Base-by-base conservation (phyloP, 2,797 vertebrate genomes). In the Acestrorhynchus altus region DNA sequence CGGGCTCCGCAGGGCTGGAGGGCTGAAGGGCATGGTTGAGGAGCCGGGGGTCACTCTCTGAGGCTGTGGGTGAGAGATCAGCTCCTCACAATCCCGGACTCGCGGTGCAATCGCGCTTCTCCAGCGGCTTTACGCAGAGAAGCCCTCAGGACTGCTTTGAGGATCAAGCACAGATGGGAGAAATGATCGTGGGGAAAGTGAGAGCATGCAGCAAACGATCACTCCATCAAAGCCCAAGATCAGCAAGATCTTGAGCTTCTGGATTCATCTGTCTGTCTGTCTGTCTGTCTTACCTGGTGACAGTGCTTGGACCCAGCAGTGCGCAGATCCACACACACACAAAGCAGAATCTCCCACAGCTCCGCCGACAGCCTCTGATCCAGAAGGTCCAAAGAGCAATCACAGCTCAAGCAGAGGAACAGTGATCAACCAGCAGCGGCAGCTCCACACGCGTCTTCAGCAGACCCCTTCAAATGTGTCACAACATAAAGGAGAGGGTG, bases 251-350 rank as follows among this genome's bases (percentile, higher is more conserved):
- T 6, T n/a, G n/a, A n/a, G n/a, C n/a, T n/a, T n/a, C n/a, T n/a
- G n/a, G n/a, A n/a, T n/a, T n/a, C n/a, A n/a, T n/a, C n/a, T n/a
- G n/a, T n/a, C n/a, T n/a, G n/a, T n/a, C n/a, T n/a, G n/a, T n/a
- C n/a, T n/a, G n/a, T n/a, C n/a, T 20, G 0, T 18, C 71, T 31
- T 78, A 82, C 80, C 80, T 82, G 42, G 8, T 56, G 15, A 47
- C 28, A 20, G 40, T 49, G 75, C n/a, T 40, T 66, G 20, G 70
- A 46, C 35, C 52, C 60, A 39, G 57, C 69, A 66, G 51, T 26
- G 39, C 20, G 22, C 49, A 52, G 5, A n/a, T 7, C n/a, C 18
- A 35, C 4, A 57, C 73, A 8, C 46, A 26, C 46, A 4, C 56
- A 54, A 56, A 68, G 65, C n/a, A 26, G 60, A 66, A 72, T 52